A percentile compares a stretch with the other conserved stretches of the same genome.
These are phyloP conservation scores for Bombyx huttoni DNA, from an alignment of 2,888 invertebrate genomes.

Conservation along the genomic window DNA sequence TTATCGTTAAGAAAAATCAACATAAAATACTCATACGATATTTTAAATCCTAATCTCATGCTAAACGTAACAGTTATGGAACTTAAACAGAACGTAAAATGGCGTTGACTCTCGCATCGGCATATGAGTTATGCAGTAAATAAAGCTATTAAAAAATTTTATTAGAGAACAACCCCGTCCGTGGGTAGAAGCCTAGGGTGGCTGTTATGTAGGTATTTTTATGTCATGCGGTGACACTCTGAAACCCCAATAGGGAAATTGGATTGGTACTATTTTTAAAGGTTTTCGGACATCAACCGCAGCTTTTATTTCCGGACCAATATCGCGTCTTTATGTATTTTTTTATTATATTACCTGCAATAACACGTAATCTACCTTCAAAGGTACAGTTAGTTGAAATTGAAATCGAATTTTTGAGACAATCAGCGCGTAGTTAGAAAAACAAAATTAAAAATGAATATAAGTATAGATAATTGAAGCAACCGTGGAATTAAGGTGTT, in stretches of 20 bases:
- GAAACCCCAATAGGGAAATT: conserved; percentile 64
- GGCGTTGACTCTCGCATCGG: conserved; percentile 3
- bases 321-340: conserved; percentile 50
- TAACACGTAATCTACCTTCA: conserved; percentile 5
- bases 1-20: neutral
- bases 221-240: conserved; percentile 64
- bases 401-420: neutral
- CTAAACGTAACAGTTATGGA: neutral
- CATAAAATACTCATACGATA: neutral
- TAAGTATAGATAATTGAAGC: too few species aligned
- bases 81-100: neutral
- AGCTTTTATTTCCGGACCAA: conserved; percentile 52
- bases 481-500: too few species aligned
- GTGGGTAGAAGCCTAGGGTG: conserved; percentile 23
- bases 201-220: conserved; percentile 61
- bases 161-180: conserved; percentile 31
- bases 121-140: conserved; percentile 33
- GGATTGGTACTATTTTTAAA: conserved; percentile 68
- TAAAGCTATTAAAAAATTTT: conserved; percentile 61
- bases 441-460: neutral
- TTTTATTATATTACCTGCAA: conserved; percentile 31
- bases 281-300: conserved; percentile 58
- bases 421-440: neutral
- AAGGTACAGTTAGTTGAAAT: neutral
- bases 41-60: neutral